phyloP scores from a whole-genome alignment of 1,140 invertebrate species.

The Pseudomyrmex sp. region DNA sequence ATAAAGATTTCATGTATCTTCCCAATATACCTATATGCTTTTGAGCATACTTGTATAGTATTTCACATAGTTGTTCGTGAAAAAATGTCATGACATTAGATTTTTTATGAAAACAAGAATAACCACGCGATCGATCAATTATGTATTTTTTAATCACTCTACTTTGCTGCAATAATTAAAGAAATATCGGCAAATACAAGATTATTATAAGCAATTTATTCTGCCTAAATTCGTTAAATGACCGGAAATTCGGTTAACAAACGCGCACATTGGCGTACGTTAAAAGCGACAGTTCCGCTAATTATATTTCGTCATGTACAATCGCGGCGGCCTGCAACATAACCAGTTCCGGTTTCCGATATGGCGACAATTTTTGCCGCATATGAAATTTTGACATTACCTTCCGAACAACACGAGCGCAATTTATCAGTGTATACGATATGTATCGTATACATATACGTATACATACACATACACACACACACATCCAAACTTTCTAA shows the following conservation, averaged over 20 bases:
- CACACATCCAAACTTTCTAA: constrained; percentile 1
- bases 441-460: constrained; percentile 42
- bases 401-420: not conserved
- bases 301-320: constrained; percentile 37
- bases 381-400: constrained; percentile 46
- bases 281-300: constrained; percentile 34
- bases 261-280: not conserved
- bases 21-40: not conserved
- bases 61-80: not conserved
- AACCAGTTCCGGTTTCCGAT: constrained; percentile 25
- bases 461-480: constrained; percentile 18
- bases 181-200: not conserved
- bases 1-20: constrained; percentile 31
- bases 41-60: constrained; percentile 6
- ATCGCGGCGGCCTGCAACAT: constrained; percentile 25
- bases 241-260: constrained; percentile 14
- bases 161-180: constrained; percentile 5
- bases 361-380: constrained; percentile 27
- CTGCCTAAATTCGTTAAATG: constrained; percentile 24
- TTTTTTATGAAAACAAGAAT: too few species aligned
- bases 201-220: constrained; percentile 4
- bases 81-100: not conserved
- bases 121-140: too few species aligned
- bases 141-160: not conserved
- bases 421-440: constrained; percentile 48